Percentiles rank a stretch among this genome's conserved stretches.
phyloP scores from a whole-genome alignment of 2,113 vertebrate species.

The Malurus melanocephalus region DNA sequence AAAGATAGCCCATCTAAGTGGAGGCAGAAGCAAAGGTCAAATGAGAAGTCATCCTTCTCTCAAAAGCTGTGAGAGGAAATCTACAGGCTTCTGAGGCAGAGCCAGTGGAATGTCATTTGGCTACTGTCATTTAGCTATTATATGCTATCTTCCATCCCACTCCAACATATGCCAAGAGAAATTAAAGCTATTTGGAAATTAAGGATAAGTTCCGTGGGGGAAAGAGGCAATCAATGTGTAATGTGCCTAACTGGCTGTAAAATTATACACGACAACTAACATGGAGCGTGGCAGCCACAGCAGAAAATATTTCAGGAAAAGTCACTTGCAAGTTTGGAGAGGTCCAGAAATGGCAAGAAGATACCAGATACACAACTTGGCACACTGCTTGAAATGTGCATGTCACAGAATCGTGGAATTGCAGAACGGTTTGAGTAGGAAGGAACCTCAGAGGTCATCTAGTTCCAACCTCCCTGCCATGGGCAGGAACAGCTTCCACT shows the following conservation, averaged over 20 bases:
- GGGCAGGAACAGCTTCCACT: not conserved
- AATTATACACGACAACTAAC: not conserved
- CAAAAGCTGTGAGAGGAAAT: not conserved
- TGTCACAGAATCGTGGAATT: not conserved
- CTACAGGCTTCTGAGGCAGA: not conserved
- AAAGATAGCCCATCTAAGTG: not conserved
- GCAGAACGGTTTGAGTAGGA: not conserved
- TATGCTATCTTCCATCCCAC: not conserved
- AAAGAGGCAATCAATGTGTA: not conserved
- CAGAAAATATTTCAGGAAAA: not conserved
- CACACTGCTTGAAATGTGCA: not conserved
- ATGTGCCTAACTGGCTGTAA: not conserved
- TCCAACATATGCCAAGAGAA: not conserved
- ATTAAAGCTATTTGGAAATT: not conserved
- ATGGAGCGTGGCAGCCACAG: accelerated
- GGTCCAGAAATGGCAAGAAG: not conserved
- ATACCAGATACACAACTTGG: not conserved
- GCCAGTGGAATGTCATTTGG: not conserved
- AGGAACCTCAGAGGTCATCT: not conserved
- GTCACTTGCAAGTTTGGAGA: not conserved
- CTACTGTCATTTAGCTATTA: not conserved
- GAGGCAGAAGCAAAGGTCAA: not conserved
- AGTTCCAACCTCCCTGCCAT: not conserved
- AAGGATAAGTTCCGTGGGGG: not conserved
- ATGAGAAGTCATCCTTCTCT: not conserved